Evolutionary conservation across 2,797 vertebrate species (phyloP).

Genomic region (Karalla daura): DNA sequence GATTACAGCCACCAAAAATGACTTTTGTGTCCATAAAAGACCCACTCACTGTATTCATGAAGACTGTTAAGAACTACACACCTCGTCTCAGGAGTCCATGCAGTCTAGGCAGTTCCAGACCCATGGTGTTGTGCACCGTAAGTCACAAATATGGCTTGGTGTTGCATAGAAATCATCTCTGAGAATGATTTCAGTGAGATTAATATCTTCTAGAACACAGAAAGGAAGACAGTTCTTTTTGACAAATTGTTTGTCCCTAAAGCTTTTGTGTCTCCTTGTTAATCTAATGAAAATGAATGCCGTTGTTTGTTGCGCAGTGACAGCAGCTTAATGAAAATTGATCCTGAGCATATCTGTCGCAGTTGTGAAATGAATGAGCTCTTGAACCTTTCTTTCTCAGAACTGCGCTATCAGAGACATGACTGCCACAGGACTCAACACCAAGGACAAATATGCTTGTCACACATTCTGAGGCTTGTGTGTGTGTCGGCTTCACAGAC

Average conservation of each 20-base stretch:
- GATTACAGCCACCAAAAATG: neutral
- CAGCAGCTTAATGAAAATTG: slow-evolving; percentile 40
- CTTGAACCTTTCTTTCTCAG: slow-evolving; percentile 14
- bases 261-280: neutral
- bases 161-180: too few relatives aligned
- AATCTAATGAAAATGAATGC: slow-evolving; percentile 7
- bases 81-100: too few relatives aligned
- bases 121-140: too few relatives aligned
- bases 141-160: too few relatives aligned
- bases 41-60: neutral
- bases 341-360: slow-evolving; percentile 29
- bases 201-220: too few relatives aligned
- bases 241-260: slow-evolving; percentile 12
- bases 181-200: too few relatives aligned
- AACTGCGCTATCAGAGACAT: slow-evolving; percentile 8
- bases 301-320: slow-evolving; percentile 16
- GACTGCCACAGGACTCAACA: slow-evolving; percentile 14
- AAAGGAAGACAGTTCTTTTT: too few relatives aligned
- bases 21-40: neutral
- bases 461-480: neutral
- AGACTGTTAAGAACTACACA: too few relatives aligned
- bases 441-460: slow-evolving; percentile 27
- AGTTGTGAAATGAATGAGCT: slow-evolving; percentile 24
- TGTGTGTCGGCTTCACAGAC: slow-evolving; percentile 16
- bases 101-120: too few relatives aligned